Conservation (phyloP, 2,113 vertebrate genomes). For the Ceyx margarethae region DNA sequence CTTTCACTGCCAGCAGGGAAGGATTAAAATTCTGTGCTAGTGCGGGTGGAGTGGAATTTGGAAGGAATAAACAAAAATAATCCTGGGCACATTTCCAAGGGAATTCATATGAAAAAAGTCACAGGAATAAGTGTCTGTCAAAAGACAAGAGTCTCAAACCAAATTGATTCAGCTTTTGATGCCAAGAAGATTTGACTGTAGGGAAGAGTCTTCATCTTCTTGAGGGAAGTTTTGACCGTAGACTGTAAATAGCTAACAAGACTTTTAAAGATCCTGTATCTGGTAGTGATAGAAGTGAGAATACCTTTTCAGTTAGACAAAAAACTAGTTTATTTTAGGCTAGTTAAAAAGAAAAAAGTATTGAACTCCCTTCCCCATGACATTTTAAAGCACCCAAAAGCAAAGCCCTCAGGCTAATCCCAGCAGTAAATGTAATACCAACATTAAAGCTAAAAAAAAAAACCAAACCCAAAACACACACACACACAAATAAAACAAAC, state of each 20-base stretch:
- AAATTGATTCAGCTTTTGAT: conserved; percentile 11
- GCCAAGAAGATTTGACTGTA: background rate
- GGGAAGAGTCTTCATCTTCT: background rate
- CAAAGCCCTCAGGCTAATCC: background rate
- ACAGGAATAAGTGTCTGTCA: conserved; percentile 43
- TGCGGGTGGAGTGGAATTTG: conserved; percentile 12
- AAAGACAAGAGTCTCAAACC: conserved; percentile 35
- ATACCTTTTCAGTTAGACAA: background rate
- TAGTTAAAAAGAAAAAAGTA: background rate
- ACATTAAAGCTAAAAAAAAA: background rate
- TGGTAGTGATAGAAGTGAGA: background rate
- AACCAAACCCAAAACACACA: background rate
- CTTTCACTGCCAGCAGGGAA: background rate
- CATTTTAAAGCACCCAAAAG: background rate
- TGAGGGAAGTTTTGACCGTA: background rate
- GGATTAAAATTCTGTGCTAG: conserved; percentile 52
- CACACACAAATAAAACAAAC: too few relatives aligned
- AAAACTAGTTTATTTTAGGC: background rate
- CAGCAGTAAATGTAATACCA: background rate
- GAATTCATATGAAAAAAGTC: conserved; percentile 39
- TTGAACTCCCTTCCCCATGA: background rate
- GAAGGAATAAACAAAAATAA: conserved; percentile 66
- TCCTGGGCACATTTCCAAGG: conserved; percentile 40
- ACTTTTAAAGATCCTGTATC: background rate
- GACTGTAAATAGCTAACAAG: background rate